phyloP scores from a whole-genome alignment of 2,113 vertebrate species.

The Petaurus breviceps region DNA sequence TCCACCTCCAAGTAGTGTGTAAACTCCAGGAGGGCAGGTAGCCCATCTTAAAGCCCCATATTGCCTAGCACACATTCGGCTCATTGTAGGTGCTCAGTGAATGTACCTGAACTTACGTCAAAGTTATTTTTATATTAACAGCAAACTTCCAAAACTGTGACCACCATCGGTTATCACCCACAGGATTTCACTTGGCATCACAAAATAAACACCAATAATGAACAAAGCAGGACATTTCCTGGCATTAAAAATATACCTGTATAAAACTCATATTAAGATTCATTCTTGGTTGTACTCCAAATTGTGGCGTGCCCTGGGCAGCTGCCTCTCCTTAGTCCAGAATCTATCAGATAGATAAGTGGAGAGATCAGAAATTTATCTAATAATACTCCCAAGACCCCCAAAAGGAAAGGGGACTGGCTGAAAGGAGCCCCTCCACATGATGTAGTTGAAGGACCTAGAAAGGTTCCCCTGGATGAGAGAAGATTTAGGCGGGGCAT shows the following conservation, averaged over 20 bases:
- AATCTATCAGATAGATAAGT: background rate
- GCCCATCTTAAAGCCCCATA: background rate
- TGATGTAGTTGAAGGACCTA: background rate
- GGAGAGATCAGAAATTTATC: background rate
- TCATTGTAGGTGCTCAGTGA: background rate
- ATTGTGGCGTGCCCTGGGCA: background rate
- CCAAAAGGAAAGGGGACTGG: background rate
- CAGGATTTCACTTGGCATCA: background rate
- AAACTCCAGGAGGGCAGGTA: background rate
- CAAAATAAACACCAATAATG: background rate
- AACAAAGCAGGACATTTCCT: background rate
- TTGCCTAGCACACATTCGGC: background rate
- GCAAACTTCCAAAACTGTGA: background rate
- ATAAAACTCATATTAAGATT: background rate
- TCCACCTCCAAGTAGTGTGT: background rate
- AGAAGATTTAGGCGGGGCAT: background rate
- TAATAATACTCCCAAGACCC: background rate
- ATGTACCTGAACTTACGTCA: background rate
- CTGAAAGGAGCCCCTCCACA: background rate
- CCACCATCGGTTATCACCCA: background rate
- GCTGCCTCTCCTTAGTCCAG: background rate
- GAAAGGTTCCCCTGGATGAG: background rate
- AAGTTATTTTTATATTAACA: background rate
- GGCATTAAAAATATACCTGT: background rate
- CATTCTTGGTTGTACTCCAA: background rate